Conservation (phyloP, 2,113 vertebrate species). For the Gavia stellata region DNA sequence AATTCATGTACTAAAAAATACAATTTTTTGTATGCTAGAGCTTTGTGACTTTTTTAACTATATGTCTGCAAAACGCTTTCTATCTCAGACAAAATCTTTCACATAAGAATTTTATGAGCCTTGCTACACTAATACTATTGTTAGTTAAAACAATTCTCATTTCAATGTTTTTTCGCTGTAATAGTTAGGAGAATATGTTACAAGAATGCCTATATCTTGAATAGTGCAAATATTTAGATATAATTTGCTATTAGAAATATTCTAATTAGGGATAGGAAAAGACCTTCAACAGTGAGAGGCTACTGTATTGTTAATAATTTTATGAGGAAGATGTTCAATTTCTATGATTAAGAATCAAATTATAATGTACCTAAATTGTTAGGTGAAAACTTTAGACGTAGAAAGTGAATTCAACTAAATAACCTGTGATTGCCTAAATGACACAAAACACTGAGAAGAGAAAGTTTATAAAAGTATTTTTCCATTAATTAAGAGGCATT, state of each 20-base stretch:
- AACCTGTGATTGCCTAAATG: not conserved
- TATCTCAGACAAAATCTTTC: not conserved
- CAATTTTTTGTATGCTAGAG: not conserved
- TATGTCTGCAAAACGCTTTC: not conserved
- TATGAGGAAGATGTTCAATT: not conserved
- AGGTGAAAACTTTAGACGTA: not conserved
- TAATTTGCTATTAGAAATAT: not conserved
- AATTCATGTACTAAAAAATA: not conserved
- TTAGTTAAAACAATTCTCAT: not conserved
- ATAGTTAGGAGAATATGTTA: not conserved
- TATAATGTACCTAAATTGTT: not conserved
- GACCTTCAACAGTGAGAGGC: not conserved
- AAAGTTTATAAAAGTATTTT: not conserved
- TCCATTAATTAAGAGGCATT: not conserved
- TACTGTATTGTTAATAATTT: not conserved
- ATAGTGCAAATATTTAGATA: not conserved
- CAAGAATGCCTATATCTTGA: not conserved
- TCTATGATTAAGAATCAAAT: not conserved
- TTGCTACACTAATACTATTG: not conserved
- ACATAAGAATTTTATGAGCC: not conserved
- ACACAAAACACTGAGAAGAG: not conserved
- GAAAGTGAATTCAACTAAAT: not conserved
- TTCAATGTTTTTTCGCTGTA: not conserved
- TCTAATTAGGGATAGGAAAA: not conserved
- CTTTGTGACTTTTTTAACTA: not conserved